Base-by-base conservation (phyloP, 2,113 vertebrate species). In the Pedionomus torquatus region DNA sequence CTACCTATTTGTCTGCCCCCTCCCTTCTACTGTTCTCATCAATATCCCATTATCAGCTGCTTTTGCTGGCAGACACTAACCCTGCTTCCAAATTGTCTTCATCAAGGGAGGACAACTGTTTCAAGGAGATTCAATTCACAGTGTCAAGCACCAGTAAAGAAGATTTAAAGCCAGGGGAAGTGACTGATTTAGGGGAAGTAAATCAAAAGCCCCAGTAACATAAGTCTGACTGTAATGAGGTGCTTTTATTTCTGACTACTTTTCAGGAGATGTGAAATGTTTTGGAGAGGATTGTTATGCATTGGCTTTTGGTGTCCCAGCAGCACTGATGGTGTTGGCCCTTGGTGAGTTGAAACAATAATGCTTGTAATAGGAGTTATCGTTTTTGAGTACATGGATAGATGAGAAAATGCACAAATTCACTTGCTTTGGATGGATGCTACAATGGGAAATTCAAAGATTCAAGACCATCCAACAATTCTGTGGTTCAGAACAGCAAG, bases 211-310 rank as follows among this genome's bases (percentile, higher is more conserved):
- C 46, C n/a, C 2, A 4, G 78, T 87, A 86, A 55, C 58, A 37
- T 87, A 81, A 71, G n/a, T 83, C 89, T 97, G 78, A 52, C 30
- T 66, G 60, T 94, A 87, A 91, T 71, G 43, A 90, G 46, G 35
- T 87, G 37, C n/a, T 89, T 93, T 89, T 81, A 52, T 94, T 95
- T 87, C 49, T 91, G 76, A 51, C 24, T 86, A 51, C 81, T 84
- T 90, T 95, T 78, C 97, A 99, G 99, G 99, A 69, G 99, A 99
- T 72, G 99, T 99, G 68, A 95, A 99, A 86, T 99, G 99, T 98
- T 99, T 99, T 77, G 99, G 98, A 17, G 97, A 96, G 13, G 99
- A 99, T 93, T 99, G 99, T 94, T 99, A 99, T 11, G 99, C 99
- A 26, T 60, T 99, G 96, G 99, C 99, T 88, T 99, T 99, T 87